Evolutionary conservation across 1,140 invertebrate species (phyloP).

Genomic region (Ceratina calcarata): DNA sequence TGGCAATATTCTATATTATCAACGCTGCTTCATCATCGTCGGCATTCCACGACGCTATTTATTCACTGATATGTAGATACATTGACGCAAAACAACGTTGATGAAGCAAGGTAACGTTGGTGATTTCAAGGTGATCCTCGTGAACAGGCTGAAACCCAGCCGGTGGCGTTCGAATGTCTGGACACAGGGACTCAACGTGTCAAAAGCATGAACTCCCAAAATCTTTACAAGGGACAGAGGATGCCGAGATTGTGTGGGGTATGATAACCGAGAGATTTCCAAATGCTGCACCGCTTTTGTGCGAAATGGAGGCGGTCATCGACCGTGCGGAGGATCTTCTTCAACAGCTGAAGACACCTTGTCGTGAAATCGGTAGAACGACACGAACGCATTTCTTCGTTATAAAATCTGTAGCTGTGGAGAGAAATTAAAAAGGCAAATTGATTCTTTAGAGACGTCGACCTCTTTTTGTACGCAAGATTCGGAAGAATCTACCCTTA

Average conservation of each 20-base stretch:
- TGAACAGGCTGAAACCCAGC: neutral
- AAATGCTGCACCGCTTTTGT: slow-evolving; percentile 66
- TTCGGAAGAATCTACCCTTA: slow-evolving; percentile 46
- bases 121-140: no score
- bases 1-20: no score
- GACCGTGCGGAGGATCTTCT: slow-evolving; percentile 65
- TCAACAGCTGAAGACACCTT: slow-evolving; percentile 48
- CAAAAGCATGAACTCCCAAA: slow-evolving; percentile 50
- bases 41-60: no score
- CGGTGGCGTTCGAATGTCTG: slow-evolving; percentile 18
- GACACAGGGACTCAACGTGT: slow-evolving; percentile 10
- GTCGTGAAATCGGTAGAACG: slow-evolving; percentile 51
- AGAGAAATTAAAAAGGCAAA: neutral
- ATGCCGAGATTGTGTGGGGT: slow-evolving; percentile 65
- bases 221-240: slow-evolving; percentile 62
- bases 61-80: no score
- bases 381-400: neutral
- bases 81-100: no score
- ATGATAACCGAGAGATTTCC: slow-evolving; percentile 67
- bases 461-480: slow-evolving; percentile 53
- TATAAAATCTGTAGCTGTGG: neutral
- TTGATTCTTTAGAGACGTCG: slow-evolving; percentile 46
- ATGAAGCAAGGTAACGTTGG: no score
- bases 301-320: slow-evolving; percentile 69
- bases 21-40: no score